Conservation (phyloP, 2,888 invertebrate genomes). For the Pollenia labialis region DNA sequence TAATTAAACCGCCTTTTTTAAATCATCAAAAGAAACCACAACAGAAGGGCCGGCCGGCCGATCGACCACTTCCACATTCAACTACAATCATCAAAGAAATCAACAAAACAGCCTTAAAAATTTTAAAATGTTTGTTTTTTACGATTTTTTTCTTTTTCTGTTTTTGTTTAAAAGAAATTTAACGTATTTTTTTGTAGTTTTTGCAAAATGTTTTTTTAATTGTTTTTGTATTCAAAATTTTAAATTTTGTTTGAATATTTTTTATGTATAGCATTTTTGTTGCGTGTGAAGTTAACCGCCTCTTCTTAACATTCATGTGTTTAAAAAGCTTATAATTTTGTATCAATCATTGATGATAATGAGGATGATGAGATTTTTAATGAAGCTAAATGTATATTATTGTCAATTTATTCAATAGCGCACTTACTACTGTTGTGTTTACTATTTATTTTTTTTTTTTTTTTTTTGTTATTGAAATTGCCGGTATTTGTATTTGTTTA, state of each 20-base stretch:
- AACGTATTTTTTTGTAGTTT: slow-evolving; percentile 11
- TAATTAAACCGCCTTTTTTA: slow-evolving; percentile 60
- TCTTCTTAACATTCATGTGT: slow-evolving; percentile 42
- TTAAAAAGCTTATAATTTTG: slow-evolving; percentile 33
- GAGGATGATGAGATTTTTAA: slow-evolving; percentile 59
- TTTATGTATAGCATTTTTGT: not conserved
- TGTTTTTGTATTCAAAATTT: slow-evolving; percentile 41
- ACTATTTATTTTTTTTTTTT: not conserved
- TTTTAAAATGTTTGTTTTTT: slow-evolving; percentile 32
- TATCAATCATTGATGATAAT: slow-evolving; percentile 49
- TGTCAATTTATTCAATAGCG: slow-evolving; percentile 53
- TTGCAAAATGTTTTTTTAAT: slow-evolving; percentile 35
- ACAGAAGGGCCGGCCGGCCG: slow-evolving; percentile 40
- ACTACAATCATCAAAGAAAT: not conserved
- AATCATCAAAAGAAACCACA: slow-evolving; percentile 14
- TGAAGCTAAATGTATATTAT: slow-evolving; percentile 56
- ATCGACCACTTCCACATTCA: not conserved
- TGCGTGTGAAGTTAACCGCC: slow-evolving; percentile 53
- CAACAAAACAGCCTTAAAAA: slow-evolving; percentile 21
- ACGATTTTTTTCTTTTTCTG: not conserved
- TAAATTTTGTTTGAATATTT: slow-evolving; percentile 18
- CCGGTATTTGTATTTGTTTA: slow-evolving; percentile 34
- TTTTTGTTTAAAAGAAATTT: slow-evolving; percentile 15
- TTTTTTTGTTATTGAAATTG: slow-evolving; percentile 20
- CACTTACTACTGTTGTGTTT: slow-evolving; percentile 10